Conservation (phyloP, 2,888 invertebrate species). For the Coleophora flavipennella region DNA sequence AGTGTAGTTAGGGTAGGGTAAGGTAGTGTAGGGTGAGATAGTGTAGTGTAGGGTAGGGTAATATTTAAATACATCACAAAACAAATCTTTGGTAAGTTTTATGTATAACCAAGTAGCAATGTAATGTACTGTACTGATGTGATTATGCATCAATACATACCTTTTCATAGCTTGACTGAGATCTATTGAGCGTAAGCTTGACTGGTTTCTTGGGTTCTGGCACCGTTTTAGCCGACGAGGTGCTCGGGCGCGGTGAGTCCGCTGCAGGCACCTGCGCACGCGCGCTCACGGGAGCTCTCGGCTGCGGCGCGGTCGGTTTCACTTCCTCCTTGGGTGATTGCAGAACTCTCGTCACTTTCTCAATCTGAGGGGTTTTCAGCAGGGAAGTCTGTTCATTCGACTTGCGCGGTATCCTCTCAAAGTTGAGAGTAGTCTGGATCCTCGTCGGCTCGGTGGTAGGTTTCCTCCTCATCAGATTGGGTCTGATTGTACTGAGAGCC, state of each 20-base stretch:
- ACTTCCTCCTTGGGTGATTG: slow-evolving; percentile 30
- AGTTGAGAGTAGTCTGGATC: slow-evolving; percentile 66
- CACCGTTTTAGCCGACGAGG: slow-evolving; percentile 31
- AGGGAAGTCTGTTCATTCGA: slow-evolving; percentile 27
- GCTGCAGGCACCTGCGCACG: slow-evolving; percentile 14
- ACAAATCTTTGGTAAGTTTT: too few species aligned
- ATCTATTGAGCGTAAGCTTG: slow-evolving; percentile 31
- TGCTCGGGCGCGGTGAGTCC: slow-evolving; percentile 46
- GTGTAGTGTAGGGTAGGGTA: too few species aligned
- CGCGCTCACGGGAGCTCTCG: slow-evolving; percentile 27
- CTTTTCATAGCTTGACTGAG: slow-evolving; percentile 43
- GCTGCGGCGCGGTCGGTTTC: slow-evolving; percentile 22
- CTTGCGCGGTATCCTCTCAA: slow-evolving; percentile 52
- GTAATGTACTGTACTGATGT: too few species aligned
- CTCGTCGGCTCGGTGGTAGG: slow-evolving; percentile 32
- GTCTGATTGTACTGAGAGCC: slow-evolving; percentile 61
- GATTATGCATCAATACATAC: slow-evolving; percentile 20
- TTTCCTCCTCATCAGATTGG: slow-evolving; percentile 44
- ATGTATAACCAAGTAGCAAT: too few species aligned
- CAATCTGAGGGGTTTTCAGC: slow-evolving; percentile 23
- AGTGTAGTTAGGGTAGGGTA: too few species aligned
- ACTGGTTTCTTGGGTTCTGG: slow-evolving; percentile 40
- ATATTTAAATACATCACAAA: too few species aligned
- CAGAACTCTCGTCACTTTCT: slow-evolving; percentile 26
- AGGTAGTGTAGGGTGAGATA: too few species aligned